Percentiles rank a stretch among this genome's conserved stretches.
Conservation (phyloP, 2,113 vertebrate genomes). For the Myxocyprinus asiaticus region DNA sequence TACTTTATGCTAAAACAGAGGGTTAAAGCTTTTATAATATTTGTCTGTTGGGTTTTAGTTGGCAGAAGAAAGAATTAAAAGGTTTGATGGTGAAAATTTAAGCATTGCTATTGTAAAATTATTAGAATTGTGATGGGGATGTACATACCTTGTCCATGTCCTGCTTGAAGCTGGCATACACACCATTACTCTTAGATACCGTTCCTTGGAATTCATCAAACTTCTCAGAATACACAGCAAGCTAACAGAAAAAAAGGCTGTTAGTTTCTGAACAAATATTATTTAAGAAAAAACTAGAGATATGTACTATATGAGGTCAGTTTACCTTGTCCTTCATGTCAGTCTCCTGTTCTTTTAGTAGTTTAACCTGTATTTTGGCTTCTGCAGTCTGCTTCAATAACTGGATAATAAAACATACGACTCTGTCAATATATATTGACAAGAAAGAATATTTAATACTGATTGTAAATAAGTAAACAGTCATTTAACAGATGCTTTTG, state of each 20-base stretch:
- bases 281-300: not conserved
- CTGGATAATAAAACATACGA: constrained; percentile 69
- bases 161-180: constrained; percentile 93
- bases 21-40: no score
- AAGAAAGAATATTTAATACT: no score
- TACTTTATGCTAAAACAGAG: no score
- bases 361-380: constrained; percentile 87
- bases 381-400: constrained; percentile 88
- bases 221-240: constrained; percentile 91
- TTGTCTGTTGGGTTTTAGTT: no score
- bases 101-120: no score
- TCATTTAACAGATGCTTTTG: no score
- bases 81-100: no score
- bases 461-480: no score
- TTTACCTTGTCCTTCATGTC: constrained; percentile 89
- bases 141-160: constrained; percentile 98
- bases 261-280: not conserved
- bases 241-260: constrained; percentile 68
- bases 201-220: constrained; percentile 97
- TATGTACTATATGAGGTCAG: constrained; percentile 16
- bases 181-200: constrained; percentile 91
- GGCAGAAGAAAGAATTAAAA: no score
- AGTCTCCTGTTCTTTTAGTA: constrained; percentile 88
- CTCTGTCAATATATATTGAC: no score
- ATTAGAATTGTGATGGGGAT: no score